Evolutionary conservation across 2,113 vertebrate genomes (phyloP).

Genomic region (Vombatus ursinus): DNA sequence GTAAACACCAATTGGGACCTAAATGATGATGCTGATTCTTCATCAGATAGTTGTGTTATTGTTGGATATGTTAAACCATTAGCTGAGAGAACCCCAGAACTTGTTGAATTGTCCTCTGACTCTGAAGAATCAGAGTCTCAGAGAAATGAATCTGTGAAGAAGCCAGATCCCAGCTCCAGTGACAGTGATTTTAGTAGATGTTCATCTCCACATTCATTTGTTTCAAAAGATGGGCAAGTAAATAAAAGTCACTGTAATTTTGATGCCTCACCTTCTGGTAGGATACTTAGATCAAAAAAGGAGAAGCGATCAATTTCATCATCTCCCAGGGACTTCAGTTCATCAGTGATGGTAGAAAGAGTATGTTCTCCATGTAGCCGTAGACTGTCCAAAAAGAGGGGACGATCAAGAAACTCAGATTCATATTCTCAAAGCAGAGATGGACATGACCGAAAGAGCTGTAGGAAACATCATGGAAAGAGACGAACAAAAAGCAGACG

Average conservation of each 20-base stretch:
- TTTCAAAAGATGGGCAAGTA: slow-evolving; percentile 72
- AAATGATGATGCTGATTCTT: slow-evolving; percentile 77
- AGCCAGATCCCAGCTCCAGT: slow-evolving; percentile 80
- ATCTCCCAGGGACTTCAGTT: slow-evolving; percentile 70
- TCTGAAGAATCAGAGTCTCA: slow-evolving; percentile 86
- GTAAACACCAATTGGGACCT: slow-evolving; percentile 68
- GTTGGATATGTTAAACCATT: slow-evolving; percentile 93
- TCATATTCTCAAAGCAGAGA: slow-evolving; percentile 76
- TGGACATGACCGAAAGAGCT: slow-evolving; percentile 71
- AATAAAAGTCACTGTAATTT: slow-evolving; percentile 68
- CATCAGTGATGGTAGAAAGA: slow-evolving; percentile 74
- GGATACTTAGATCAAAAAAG: slow-evolving; percentile 69
- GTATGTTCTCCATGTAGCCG: slow-evolving; percentile 73
- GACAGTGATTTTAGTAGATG: slow-evolving; percentile 84
- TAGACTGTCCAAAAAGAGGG: slow-evolving; percentile 60
- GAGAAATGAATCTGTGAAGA: slow-evolving; percentile 77
- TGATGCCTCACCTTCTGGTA: slow-evolving; percentile 49
- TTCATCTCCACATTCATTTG: slow-evolving; percentile 77
- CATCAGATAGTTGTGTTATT: slow-evolving; percentile 90
- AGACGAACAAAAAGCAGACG: slow-evolving; percentile 76
- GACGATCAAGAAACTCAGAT: slow-evolving; percentile 80
- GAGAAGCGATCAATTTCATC: slow-evolving; percentile 65
- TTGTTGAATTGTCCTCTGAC: slow-evolving; percentile 94
- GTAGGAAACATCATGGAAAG: slow-evolving; percentile 78
- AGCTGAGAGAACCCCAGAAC: slow-evolving; percentile 93